Percentiles rank a stretch among this genome's conserved stretches.
These are phyloP conservation scores for Holacanthus passer DNA, from an alignment of 2,113 vertebrate genomes.

Conservation along the genomic window DNA sequence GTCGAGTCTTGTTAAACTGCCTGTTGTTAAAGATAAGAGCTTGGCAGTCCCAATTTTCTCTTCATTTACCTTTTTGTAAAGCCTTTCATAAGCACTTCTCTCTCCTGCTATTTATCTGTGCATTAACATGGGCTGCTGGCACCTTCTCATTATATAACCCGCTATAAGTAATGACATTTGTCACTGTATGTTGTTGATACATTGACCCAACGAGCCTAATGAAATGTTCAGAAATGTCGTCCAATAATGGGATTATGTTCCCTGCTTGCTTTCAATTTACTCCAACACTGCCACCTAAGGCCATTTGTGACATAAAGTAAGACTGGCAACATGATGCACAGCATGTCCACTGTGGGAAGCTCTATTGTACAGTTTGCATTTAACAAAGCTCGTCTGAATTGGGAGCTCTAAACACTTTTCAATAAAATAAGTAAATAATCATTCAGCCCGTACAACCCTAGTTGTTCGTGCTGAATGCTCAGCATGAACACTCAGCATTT, in stretches of 20 bases:
- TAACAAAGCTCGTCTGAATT: neutral
- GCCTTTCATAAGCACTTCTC: slow-evolving; percentile 22
- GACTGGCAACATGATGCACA: neutral
- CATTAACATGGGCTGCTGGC: slow-evolving; percentile 15
- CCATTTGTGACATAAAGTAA: slow-evolving; percentile 21
- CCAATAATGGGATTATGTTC: slow-evolving; percentile 45
- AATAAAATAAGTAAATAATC: neutral
- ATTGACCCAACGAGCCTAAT: slow-evolving; percentile 39
- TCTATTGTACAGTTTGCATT: slow-evolving; percentile 3
- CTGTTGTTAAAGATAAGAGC: slow-evolving; percentile 17
- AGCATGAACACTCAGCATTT: neutral
- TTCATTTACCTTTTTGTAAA: slow-evolving; percentile 1
- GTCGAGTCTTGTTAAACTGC: neutral
- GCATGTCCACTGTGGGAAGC: neutral
- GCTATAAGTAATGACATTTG: slow-evolving; percentile 51
- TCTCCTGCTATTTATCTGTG: slow-evolving; percentile 9
- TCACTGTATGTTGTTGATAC: slow-evolving; percentile 24
- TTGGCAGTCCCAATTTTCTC: slow-evolving; percentile 11
- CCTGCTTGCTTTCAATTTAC: slow-evolving; percentile 47
- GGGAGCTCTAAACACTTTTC: neutral
- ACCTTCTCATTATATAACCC: slow-evolving; percentile 11
- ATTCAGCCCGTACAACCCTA: neutral
- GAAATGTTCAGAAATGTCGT: slow-evolving; percentile 42
- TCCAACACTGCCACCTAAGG: slow-evolving; percentile 23
- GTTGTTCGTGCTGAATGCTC: neutral